These are phyloP conservation scores for Gobius niger DNA, from an alignment of 2,113 vertebrate species.

Conservation along the genomic window DNA sequence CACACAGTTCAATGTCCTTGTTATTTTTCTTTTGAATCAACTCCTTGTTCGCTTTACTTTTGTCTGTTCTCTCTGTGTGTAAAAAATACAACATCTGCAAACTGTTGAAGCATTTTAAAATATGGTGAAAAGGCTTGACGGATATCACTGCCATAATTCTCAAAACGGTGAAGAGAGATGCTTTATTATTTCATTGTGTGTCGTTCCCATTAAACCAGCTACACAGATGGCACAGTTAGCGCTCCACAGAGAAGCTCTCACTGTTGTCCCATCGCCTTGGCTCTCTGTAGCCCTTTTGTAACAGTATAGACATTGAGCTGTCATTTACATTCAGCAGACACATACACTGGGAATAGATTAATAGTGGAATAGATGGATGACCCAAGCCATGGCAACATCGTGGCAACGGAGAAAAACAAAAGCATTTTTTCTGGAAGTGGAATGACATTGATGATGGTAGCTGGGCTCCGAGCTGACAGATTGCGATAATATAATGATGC, in stretches of 20 bases:
- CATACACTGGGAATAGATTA: slow-evolving; percentile 56
- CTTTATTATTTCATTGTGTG: slow-evolving; percentile 68
- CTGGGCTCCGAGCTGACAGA: slow-evolving; percentile 43
- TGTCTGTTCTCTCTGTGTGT: slow-evolving; percentile 4
- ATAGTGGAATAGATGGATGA: slow-evolving; percentile 57
- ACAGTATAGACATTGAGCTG: slow-evolving; percentile 67
- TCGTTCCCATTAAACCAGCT: slow-evolving; percentile 66
- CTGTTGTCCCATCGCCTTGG: slow-evolving; percentile 56
- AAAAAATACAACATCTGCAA: slow-evolving; percentile 72
- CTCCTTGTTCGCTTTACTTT: slow-evolving; percentile 1
- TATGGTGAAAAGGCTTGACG: slow-evolving; percentile 74
- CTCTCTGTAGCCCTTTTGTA: slow-evolving; percentile 74
- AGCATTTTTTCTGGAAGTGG: slow-evolving; percentile 65
- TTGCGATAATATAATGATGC: slow-evolving; percentile 65
- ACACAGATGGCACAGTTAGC: slow-evolving; percentile 64
- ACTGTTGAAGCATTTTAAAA: slow-evolving; percentile 67
- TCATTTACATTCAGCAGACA: slow-evolving; percentile 73
- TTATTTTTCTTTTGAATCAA: slow-evolving; percentile 25
- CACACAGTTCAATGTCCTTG: slow-evolving; percentile 2
- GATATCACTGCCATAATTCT: slow-evolving; percentile 77
- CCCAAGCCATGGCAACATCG: slow-evolving; percentile 69
- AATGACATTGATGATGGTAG: slow-evolving; percentile 63
- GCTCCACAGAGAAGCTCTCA: slow-evolving; percentile 52
- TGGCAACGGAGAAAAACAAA: slow-evolving; percentile 60
- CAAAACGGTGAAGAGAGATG: slow-evolving; percentile 48